Conservation (phyloP, 2,113 vertebrate species). For the Sphyrna mokarran region DNA sequence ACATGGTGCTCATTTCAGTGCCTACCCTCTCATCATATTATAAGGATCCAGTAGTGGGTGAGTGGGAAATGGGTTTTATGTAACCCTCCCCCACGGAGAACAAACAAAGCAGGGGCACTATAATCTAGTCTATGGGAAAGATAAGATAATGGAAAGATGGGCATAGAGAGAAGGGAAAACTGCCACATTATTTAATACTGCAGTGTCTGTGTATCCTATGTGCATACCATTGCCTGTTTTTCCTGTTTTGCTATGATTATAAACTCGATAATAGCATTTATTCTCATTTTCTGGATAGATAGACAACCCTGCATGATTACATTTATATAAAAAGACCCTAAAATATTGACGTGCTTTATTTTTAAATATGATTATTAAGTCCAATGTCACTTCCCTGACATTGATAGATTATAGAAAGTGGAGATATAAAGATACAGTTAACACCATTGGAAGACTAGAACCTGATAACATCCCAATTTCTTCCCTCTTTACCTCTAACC, state of each 20-base stretch:
- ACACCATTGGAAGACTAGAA: not conserved
- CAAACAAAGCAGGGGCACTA: too few species aligned
- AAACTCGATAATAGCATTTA: not conserved
- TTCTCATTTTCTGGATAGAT: not conserved
- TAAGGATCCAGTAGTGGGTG: too few species aligned
- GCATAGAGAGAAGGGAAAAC: not conserved
- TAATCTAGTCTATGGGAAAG: not conserved
- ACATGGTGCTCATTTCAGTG: too few species aligned
- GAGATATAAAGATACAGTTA: not conserved
- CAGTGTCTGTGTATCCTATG: not conserved
- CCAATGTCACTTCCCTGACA: not conserved
- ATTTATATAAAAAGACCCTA: not conserved
- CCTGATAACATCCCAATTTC: not conserved
- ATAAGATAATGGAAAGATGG: not conserved
- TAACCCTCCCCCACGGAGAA: too few species aligned
- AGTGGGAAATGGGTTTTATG: too few species aligned
- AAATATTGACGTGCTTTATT: not conserved
- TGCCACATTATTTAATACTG: not conserved
- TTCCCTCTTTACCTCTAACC: not conserved
- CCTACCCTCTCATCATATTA: too few species aligned
- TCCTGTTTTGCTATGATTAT: not conserved
- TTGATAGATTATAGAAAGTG: not conserved
- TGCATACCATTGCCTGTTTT: not conserved
- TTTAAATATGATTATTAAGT: not conserved
- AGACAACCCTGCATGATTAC: not conserved